Conservation (phyloP, 2,797 vertebrate species). For the Pseudochirops cupreus region DNA sequence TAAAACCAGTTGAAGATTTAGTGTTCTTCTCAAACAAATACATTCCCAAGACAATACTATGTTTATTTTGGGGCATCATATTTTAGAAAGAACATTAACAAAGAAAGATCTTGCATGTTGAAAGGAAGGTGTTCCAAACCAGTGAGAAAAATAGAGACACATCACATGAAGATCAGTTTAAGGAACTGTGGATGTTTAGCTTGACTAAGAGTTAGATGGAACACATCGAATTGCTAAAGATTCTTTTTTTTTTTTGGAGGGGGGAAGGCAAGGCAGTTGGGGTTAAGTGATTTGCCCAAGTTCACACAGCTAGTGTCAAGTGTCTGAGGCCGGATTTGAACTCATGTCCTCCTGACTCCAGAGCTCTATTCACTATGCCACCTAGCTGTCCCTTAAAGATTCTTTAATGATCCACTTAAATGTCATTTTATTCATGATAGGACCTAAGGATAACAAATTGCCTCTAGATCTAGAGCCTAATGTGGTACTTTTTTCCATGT, state of each 20-base stretch:
- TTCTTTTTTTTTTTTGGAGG: neutral
- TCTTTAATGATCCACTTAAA: neutral
- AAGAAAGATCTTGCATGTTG: neutral
- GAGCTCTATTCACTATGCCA: no score
- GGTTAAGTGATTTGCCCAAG: no score
- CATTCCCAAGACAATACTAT: neutral
- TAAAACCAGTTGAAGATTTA: neutral
- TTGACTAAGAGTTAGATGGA: neutral
- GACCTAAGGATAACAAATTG: neutral
- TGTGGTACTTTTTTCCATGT: neutral
- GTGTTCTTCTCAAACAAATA: neutral
- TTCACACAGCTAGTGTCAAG: no score
- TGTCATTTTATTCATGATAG: neutral
- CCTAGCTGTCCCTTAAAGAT: neutral
- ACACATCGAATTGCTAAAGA: neutral
- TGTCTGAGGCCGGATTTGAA: no score
- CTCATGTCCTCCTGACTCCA: no score
- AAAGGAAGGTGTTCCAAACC: neutral
- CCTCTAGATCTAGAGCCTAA: neutral
- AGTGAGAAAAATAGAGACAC: neutral
- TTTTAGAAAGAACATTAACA: neutral
- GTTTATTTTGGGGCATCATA: neutral
- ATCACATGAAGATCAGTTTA: neutral
- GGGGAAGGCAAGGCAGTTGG: no score
- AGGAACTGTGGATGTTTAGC: neutral